Evolutionary conservation across 2,797 vertebrate species (phyloP).

Genomic region (Mionectes olivaceus): DNA sequence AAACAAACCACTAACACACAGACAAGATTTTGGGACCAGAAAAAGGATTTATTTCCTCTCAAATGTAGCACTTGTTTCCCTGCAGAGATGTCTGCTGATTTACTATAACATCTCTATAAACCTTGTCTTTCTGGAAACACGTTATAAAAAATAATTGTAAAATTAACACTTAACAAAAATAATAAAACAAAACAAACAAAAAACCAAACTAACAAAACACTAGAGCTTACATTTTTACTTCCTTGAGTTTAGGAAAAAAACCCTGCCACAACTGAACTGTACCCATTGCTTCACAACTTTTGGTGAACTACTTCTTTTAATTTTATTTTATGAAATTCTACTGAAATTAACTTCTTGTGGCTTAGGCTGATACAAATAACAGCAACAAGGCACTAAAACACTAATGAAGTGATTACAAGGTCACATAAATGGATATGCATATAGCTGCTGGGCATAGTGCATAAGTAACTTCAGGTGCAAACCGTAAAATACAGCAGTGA

Average conservation of each 20-base stretch:
- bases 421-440: slow-evolving; percentile 79
- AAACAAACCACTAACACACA: too few relatives aligned
- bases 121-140: background rate
- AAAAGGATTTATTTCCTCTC: background rate
- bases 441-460: slow-evolving; percentile 63
- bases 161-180: background rate
- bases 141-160: background rate
- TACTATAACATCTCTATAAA: background rate
- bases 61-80: background rate
- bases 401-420: slow-evolving; percentile 80
- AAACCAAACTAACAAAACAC: background rate
- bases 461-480: slow-evolving; percentile 75
- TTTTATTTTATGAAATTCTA: slow-evolving; percentile 50
- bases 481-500: slow-evolving; percentile 64
- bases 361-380: slow-evolving; percentile 68
- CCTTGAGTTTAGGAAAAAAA: background rate
- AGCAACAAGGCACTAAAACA: slow-evolving; percentile 70
- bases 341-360: slow-evolving; percentile 60
- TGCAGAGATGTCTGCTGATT: background rate
- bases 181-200: background rate
- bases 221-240: background rate
- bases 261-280: background rate
- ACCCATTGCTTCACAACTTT: background rate
- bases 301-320: slow-evolving; percentile 28
- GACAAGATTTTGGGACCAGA: background rate